phyloP scores from a whole-genome alignment of 2,113 vertebrate species.

The Hyaena hyaena region DNA sequence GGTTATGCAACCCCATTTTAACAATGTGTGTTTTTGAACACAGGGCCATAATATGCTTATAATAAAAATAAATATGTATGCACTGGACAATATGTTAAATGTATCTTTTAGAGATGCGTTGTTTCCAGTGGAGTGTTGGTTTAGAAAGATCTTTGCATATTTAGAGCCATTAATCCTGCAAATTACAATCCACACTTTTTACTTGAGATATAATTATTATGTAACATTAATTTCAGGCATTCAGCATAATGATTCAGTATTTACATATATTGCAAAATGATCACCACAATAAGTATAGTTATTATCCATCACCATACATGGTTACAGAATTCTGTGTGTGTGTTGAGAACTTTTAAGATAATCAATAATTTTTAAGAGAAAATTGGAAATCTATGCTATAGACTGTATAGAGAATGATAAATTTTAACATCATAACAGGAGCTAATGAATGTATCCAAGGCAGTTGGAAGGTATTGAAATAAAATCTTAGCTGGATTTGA shows the following conservation, averaged over 20 bases:
- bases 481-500: conserved; percentile 1
- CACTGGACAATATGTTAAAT: conserved; percentile 3
- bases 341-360: not conserved
- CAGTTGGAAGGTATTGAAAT: not conserved
- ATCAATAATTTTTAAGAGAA: not conserved
- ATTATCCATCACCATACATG: not conserved
- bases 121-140: conserved; percentile 35
- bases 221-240: not conserved
- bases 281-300: not conserved
- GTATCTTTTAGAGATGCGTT: conserved; percentile 54
- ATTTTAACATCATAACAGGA: not conserved
- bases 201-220: not conserved
- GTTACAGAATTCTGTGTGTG: not conserved
- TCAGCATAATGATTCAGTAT: not conserved
- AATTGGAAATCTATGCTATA: not conserved
- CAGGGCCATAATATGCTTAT: conserved; percentile 50
- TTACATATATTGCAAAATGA: not conserved
- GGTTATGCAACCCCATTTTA: conserved; percentile 62
- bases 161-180: conserved; percentile 40
- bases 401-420: not conserved
- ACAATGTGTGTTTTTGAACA: conserved; percentile 65
- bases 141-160: conserved; percentile 4
- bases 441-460: not conserved
- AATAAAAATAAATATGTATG: conserved; percentile 59
- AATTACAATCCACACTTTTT: not conserved